Evolutionary conservation across 2,113 vertebrate genomes (phyloP), one percentile per base, ranked within the genome.

Genomic region (Pongo abelii): DNA sequence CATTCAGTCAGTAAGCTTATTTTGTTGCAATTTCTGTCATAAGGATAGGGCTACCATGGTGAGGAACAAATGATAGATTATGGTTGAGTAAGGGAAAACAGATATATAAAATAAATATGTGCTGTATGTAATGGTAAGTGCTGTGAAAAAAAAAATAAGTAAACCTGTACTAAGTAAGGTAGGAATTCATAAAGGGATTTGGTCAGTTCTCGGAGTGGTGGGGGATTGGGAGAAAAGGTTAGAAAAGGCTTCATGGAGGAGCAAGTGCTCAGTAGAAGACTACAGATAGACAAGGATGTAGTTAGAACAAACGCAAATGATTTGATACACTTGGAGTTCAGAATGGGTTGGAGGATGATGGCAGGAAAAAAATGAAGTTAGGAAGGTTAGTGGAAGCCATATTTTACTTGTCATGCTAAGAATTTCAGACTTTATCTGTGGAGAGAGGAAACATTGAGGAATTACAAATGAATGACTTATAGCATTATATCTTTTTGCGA

Each of bases 341-440:
- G 12, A 94, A 52, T 80, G 27, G 6, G 1, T 32, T 88, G 4
- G 50, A 78, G 20, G 43, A 9, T 78, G 27, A 9, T 79, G 40
- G 46, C 75, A 64, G 38, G 27, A n/a, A 52, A 84, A 64, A 78
- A 59, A 30, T 55, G 50, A 81, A 35, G 7, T 93, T 77, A 74
- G 57, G 61, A 93, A 92, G 27, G 16, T 78, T 52, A 46, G 18
- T 35, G 27, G 25, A 50, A 84, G 25, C 27, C 70, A 1, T 74
- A 38, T 78, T 92, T 64, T 93, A 57, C 52, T 84, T 97, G 70
- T 38, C 35, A 87, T 78, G 43, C 11, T 89, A 64, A 93, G n/a
- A 18, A 84, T 84, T 91, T 94, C 20, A 64, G n/a, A 81, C 48
- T 84, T 92, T 69, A 80, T 91, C 22, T 84, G 40, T 83, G 10